Base-by-base conservation (phyloP, 2,113 vertebrate genomes). In the Xiphias gladius region DNA sequence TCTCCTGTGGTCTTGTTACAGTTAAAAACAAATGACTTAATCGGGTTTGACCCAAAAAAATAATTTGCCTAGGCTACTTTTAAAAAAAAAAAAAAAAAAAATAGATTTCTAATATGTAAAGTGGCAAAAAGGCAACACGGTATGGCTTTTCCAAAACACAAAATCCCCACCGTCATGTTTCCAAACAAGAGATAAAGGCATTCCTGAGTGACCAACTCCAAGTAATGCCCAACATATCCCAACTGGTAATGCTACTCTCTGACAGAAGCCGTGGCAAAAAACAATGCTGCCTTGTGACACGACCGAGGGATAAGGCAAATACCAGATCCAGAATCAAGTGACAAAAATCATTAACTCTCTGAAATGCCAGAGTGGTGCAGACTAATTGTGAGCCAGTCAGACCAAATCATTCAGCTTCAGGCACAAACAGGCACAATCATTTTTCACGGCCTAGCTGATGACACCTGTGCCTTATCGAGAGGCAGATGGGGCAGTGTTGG, bases 291-390 rank as follows among this genome's bases (percentile, higher is more conserved):
- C 57, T 85, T 83, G 80, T 90, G 79, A 86, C 73, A 48, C 17
- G 70, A 87, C 74, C 80, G 30, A 17, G 62, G 77, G 72, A 86
- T 54, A 61, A 88, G 65, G 71, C 72, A 87, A 86, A 87, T 58
- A 80, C 79, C 63, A 82, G 63, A 66, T 79, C 28, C 48, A 81
- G 74, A 88, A 68, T 83, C 73, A 86, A 90, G 73, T 66, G 78
- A 85, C 71, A 85, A 77, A 88, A 83, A 79, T 62, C 59, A 70
- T 83, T 80, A 80, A 73, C 41, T 70, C 41, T 70, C 65, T 75
- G 80, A 88, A 83, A 81, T 59, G 61, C 52, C 67, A 79, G 50
- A 82, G 32, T 39, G 8, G 28, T 57, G 43, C 61, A 78, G 57
- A 84, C 58, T 79, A 82, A 88, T 86, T 80, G 75, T 62, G 73